Evolutionary conservation across 2,113 vertebrate species (phyloP), one percentile per base, ranked within the genome.

Genomic region (Drymodes brunneopygia): DNA sequence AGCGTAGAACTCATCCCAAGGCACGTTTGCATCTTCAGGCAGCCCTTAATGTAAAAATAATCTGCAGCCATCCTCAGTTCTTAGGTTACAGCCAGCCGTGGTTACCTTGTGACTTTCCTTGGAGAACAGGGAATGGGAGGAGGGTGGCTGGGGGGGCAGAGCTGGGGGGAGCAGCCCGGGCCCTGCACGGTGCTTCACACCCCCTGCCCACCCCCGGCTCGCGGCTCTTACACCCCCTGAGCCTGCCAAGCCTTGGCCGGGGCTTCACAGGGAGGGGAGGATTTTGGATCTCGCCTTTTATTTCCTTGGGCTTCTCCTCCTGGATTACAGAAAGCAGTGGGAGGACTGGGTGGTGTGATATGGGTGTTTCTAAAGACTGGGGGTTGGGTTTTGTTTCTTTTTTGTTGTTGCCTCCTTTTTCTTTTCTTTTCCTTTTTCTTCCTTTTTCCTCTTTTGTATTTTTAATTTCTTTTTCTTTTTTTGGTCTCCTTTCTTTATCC

Each of bases 31-130:
- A 40, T 91, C 95, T 92, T 79, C 11, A 3, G 90, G 66, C 60
- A 54, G 87, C 77, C 84, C 93, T 95, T 84, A 8, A 72, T 90
- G 82, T 85, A 84, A 95, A 96, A 95, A 94, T 94, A 95, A 97
- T 96, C 92, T 29, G 77, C 57, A 47, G 66, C 72, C 61, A 36
- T 53, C 56, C 85, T 78, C 74, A 5, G 71, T 22, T 95, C 86
- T 94, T 92, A 74, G 73, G 86, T 95, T 97, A 87, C 96, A 96
- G 75, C 19, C 81, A n/a, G 88, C 50, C 78, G 2, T 71, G 95
- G 94, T 40, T 93, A 62, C 80, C 81, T 88, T 81, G 80, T 71
- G 92, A 86, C 92, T 95, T 24, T n/a, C 61, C 91, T n/a, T 10
- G 79, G 64, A 95, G 82, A 47, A 74, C 36, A 45, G 2, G 36